Evolutionary conservation across 2,113 vertebrate genomes (phyloP), one percentile per base, ranked within the genome.

Genomic region (Clarias magur): DNA sequence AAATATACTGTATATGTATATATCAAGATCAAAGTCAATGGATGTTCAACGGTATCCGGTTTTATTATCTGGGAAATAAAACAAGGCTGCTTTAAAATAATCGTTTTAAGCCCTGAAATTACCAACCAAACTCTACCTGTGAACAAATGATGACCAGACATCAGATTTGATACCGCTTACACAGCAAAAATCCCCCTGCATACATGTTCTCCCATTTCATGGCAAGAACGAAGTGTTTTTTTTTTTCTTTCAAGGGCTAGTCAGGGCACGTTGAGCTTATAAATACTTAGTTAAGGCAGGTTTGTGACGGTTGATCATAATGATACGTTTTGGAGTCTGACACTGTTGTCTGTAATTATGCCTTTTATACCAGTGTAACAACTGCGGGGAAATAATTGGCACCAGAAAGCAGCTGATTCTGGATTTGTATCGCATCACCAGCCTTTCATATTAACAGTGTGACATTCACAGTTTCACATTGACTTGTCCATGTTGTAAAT

Each of bases 221-320:
- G 34, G n/a, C 48, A 72, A 57, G 53, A 34, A 34, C 19, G 1
- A 38, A 27, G 16, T 19, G 10, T 5, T 59, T n/a, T 38, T 34
- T 21, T 34, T 5, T 59, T n/a, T 38, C 23, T 21, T 34, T 42
- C 19, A 53, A 10, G 83, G 83, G 25, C 81, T 27, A 30, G 62
- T 83, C 81, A 27, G 83, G 83, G 68, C 54, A 84, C 42, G 54
- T 42, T 17, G 70, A 75, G 27, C 54, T 75, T 85, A 23, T 23
- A 84, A 73, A 12, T 42, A 56, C 54, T 85, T 59, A 30, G 68
- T 60, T 84, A 84, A 60, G 81, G 60, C 81, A 83, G 5, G 42
- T 68, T 54, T 56, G 25, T 59, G 53, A 59, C 10, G 67, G 25
- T 72, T 84, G 67, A 60, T 19, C 5, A n/a, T 72, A 72, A 84